Base-by-base conservation (phyloP, 2,888 invertebrate species). In the Creontiades dilutus region DNA sequence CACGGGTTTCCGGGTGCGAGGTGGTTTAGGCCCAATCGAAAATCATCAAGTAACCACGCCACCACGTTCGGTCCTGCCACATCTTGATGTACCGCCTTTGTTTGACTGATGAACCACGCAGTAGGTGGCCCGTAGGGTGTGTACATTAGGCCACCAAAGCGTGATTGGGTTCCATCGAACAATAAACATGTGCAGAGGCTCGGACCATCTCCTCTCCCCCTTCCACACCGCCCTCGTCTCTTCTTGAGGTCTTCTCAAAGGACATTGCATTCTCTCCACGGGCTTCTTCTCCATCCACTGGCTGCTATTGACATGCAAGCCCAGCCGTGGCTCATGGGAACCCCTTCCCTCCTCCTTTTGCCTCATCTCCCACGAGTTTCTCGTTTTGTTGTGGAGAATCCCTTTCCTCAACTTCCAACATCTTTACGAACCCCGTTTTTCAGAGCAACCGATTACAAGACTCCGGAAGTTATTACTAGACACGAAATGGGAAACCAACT, bases 61-160 rank as follows among this genome's bases (percentile, higher is more conserved):
- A 23, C 68, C 68, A 68, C 68, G 68, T 27, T 23, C 68, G 68
- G 68, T 19, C 68, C 23, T 68, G 68, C 68, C 68, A 68, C 23
- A 82, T 82, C 82, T 82, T 82, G 82, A 82, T 82, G 82, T 82
- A 82, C 52, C 82, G 82, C 82, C 82, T 82, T 82, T 82, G 82
- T 82, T 82, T 82, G 82, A 82, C 82, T 82, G 82, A 82, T 82
- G 82, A 82, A 27, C 82, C 82, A 52, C 82, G 82, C 82, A 48
- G 82, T 82, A 82, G 82, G 82, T 82, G 82, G 82, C 48, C 82
- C 82, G 23, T 23, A 47, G 82, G 82, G 48, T 82, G 82, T 82
- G 82, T 82, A 82, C 82, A 82, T 82, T 82, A 82, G 48, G 23
- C 82, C 81, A 81, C 82, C 82, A 82, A 82, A 82, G 82, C 82